A percentile compares a stretch with the other conserved stretches of the same genome.
These are phyloP conservation scores for Zaprionus capensis DNA, from an alignment of 1,140 invertebrate genomes.

Conservation along the genomic window DNA sequence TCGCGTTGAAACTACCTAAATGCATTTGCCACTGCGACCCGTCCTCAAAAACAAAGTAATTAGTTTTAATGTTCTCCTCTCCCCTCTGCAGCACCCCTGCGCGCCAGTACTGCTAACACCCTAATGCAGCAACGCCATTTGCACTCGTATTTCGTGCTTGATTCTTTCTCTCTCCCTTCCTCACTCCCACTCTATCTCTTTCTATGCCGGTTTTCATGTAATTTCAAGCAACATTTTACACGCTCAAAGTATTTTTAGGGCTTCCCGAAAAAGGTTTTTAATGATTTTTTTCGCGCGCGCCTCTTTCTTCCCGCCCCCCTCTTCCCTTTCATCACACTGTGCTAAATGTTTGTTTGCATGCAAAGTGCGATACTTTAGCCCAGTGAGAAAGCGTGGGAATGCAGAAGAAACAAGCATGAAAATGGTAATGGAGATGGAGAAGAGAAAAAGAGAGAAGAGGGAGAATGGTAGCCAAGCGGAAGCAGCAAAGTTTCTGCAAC, in stretches of 20 bases:
- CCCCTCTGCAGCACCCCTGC: background rate
- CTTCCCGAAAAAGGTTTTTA: conserved; percentile 50
- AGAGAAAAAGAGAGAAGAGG: background rate
- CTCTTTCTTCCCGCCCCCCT: conserved; percentile 12
- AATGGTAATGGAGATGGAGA: background rate
- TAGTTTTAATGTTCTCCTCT: conserved; percentile 44
- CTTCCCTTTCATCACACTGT: background rate
- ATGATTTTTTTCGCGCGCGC: conserved; percentile 30
- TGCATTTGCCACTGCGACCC: conserved; percentile 29
- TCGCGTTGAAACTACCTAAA: conserved; percentile 22
- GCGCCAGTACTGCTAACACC: too few relatives aligned
- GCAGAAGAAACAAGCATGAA: background rate
- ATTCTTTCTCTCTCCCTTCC: background rate
- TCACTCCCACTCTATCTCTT: too few relatives aligned
- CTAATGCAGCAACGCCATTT: background rate
- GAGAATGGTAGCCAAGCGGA: background rate
- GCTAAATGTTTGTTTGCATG: conserved; percentile 55
- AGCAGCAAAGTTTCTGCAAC: conserved; percentile 11
- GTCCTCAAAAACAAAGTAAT: conserved; percentile 50
- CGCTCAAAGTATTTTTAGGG: conserved; percentile 47
- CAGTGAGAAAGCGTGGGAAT: conserved; percentile 20
- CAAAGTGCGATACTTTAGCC: conserved; percentile 42
- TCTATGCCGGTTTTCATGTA: conserved; percentile 22
- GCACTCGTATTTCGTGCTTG: background rate
- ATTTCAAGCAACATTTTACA: conserved; percentile 60